Evolutionary conservation across 2,797 vertebrate species (phyloP).

Genomic region (Gymnodraco acuticeps): DNA sequence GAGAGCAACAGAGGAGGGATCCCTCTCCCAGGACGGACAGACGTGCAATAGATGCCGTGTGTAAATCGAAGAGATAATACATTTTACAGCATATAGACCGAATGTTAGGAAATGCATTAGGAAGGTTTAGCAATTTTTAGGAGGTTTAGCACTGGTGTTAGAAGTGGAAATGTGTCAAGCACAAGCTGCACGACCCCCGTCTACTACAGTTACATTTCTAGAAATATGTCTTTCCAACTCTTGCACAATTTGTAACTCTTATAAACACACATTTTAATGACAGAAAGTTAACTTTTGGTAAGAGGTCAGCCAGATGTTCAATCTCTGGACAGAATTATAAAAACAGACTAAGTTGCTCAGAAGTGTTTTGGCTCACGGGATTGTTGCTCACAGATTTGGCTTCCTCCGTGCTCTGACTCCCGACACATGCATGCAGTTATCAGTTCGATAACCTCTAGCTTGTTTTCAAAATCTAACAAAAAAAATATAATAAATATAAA

Average conservation of each 20-base stretch:
- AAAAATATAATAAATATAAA: too few species aligned
- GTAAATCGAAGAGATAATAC: too few species aligned
- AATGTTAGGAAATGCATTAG: too few species aligned
- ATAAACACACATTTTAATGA: neutral
- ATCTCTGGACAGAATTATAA: neutral
- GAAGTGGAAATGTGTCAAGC: neutral
- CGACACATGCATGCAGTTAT: neutral
- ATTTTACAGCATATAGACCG: too few species aligned
- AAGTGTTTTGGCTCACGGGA: neutral
- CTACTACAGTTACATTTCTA: neutral
- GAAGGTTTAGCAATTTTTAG: too few species aligned
- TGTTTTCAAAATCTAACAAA: neutral
- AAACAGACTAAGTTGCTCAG: neutral
- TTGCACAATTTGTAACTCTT: neutral
- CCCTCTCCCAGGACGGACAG: too few species aligned
- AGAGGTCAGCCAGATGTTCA: neutral
- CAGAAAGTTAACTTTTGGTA: neutral
- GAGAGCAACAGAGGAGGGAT: too few species aligned
- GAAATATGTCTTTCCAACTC: neutral
- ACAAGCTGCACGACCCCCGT: neutral
- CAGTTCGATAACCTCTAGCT: neutral
- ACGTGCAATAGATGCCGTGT: too few species aligned
- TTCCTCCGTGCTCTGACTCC: neutral
- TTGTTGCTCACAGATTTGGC: neutral
- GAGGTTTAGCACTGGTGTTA: neutral